These are phyloP conservation scores for Augiades crinisus DNA, from an alignment of 2,888 invertebrate species.

Conservation along the genomic window DNA sequence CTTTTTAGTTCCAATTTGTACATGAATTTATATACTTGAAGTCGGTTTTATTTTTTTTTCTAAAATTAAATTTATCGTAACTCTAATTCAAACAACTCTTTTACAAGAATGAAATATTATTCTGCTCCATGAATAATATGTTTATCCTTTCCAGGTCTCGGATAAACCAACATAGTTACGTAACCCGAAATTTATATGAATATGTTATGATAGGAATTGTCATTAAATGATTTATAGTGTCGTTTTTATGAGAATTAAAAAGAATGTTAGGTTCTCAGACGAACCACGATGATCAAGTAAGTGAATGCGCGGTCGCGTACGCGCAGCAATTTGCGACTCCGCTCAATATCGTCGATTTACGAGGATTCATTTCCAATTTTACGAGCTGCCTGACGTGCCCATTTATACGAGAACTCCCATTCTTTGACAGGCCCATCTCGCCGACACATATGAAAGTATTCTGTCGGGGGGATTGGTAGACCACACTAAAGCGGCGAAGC, in stretches of 20 bases:
- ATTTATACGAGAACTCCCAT: conserved; percentile 51
- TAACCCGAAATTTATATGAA: too few species aligned
- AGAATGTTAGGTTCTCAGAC: conserved; percentile 33
- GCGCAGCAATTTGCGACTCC: conserved; percentile 62
- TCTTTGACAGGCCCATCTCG: conserved; percentile 34
- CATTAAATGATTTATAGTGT: too few species aligned
- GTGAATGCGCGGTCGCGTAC: conserved; percentile 61
- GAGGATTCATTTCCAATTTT: conserved; percentile 70
- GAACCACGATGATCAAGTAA: conserved; percentile 42
- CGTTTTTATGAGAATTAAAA: not conserved
- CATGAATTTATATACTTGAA: too few species aligned
- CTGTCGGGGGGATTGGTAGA: conserved; percentile 37
- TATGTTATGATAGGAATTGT: too few species aligned
- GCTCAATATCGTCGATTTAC: conserved; percentile 66
- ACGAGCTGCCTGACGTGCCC: conserved; percentile 60
- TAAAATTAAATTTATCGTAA: too few species aligned
- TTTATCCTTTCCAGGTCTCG: too few species aligned
- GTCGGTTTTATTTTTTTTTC: too few species aligned
- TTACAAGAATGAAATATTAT: not conserved
- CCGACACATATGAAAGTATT: conserved; percentile 36
- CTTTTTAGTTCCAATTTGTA: too few species aligned
- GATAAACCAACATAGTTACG: too few species aligned
- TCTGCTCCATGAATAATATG: too few species aligned
- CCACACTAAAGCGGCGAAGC: conserved; percentile 45
- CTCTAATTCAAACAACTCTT: not conserved